These are phyloP conservation scores for Crossaster papposus DNA, from an alignment of 53 echinoderm and acorn worm genomes.

Conservation along the genomic window DNA sequence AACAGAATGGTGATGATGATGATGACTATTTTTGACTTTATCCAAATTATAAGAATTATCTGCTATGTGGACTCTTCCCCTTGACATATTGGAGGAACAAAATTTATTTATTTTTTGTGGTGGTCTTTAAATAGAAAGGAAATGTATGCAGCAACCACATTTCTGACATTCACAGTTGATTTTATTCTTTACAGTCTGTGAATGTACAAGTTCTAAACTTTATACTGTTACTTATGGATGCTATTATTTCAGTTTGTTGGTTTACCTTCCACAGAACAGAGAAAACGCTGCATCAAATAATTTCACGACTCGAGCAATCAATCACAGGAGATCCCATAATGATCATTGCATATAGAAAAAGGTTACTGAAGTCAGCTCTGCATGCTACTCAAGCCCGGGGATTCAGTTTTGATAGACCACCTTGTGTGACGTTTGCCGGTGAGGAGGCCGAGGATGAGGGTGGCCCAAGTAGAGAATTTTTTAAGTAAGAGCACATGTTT, in stretches of 20 bases:
- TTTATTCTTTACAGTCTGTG: slow-evolving; percentile 12
- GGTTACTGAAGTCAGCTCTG: slow-evolving; percentile 13
- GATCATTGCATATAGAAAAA: slow-evolving; percentile 16
- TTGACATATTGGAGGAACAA: no score
- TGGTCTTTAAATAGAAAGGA: no score
- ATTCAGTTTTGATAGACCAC: slow-evolving; percentile 23
- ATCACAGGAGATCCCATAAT: slow-evolving; percentile 12
- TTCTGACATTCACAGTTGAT: slow-evolving; percentile 7
- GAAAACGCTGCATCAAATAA: slow-evolving; percentile 9
- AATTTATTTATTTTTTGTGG: no score
- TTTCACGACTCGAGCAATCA: neutral
- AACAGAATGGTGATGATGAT: slow-evolving; percentile 3
- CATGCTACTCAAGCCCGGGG: neutral
- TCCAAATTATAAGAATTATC: slow-evolving; percentile 2
- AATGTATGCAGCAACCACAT: neutral
- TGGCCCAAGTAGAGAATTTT: slow-evolving; percentile 35
- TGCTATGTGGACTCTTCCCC: neutral
- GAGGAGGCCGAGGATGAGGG: slow-evolving; percentile 37
- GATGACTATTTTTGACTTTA: slow-evolving; percentile 4
- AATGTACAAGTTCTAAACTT: neutral
- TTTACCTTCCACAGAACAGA: slow-evolving; percentile 3
- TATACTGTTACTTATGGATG: neutral
- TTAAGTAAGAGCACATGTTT: slow-evolving; percentile 24
- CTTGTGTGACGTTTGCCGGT: slow-evolving; percentile 10
- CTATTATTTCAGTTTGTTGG: neutral